phyloP scores from a whole-genome alignment of 2,797 vertebrate species.

The Erpetoichthys calabaricus region DNA sequence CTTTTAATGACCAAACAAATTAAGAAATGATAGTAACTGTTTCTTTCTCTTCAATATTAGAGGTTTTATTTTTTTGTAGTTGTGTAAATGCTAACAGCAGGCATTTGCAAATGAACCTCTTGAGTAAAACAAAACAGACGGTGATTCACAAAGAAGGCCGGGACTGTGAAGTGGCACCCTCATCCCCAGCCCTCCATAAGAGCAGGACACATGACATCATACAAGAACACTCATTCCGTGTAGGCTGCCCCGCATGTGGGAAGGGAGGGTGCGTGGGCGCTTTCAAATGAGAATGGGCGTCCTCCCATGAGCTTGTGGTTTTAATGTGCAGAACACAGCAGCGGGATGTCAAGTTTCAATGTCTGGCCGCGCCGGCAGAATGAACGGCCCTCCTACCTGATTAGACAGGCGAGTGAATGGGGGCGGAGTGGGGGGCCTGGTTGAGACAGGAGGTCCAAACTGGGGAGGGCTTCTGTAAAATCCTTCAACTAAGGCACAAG shows the following conservation, averaged over 20 bases:
- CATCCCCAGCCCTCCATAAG: constrained; percentile 28
- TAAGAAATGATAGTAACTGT: too few relatives aligned
- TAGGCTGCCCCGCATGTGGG: constrained; percentile 36
- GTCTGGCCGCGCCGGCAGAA: constrained; percentile 8
- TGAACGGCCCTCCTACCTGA: constrained; percentile 27
- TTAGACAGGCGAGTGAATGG: not conserved
- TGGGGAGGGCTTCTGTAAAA: too few relatives aligned
- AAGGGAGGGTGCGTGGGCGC: constrained; percentile 20
- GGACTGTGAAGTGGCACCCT: constrained; percentile 10
- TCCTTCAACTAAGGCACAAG: too few relatives aligned
- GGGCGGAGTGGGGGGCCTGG: not conserved
- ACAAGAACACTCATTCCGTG: constrained; percentile 39
- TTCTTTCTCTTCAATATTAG: too few relatives aligned
- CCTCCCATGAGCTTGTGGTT: constrained; percentile 17
- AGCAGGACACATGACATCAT: constrained; percentile 44
- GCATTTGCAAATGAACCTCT: too few relatives aligned
- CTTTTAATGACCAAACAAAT: too few relatives aligned
- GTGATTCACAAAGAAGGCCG: constrained; percentile 9
- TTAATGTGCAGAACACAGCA: constrained; percentile 11
- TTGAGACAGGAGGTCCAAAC: too few relatives aligned
- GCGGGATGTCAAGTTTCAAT: constrained; percentile 1
- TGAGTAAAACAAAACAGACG: not conserved
- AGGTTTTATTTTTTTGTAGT: too few relatives aligned
- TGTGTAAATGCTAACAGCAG: too few relatives aligned
- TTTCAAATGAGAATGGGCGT: constrained; percentile 2